Evolutionary conservation across 2,113 vertebrate species (phyloP), one percentile per base, ranked within the genome.

Genomic region (Phaethornis superciliosus): DNA sequence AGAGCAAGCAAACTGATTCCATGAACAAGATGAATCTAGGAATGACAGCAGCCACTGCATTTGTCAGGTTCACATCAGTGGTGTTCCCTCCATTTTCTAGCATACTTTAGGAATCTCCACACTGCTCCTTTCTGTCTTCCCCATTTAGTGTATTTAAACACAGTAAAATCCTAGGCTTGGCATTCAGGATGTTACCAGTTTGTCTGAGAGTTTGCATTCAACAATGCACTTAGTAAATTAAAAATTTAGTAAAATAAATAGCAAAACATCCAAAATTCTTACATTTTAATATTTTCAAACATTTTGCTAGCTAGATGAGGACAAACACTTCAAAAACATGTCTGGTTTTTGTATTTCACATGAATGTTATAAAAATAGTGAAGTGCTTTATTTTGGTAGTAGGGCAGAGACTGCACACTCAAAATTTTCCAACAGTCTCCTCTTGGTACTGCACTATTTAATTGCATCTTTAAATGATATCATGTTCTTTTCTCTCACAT

Each of bases 1-100:
- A 35, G 99, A 99, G 96, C 99, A 99, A 80, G 99, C 99, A 93
- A 99, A 99, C 23, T 99, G 99, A 96, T 99, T 99, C 99, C 99
- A 99, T 3, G 99, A 97, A 91, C 99, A 99, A 47, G 99, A 99
- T 0, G 99, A 99, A 97, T 99, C 99, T 99, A 89, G 64, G 93
- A 76, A 84, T 6, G 82, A 95, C 65, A 90, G 7, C 89, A 80
- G 86, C 28, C 69, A 56, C 69, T 86, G 35, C 79, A 20, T 70
- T 81, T 77, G 63, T 84, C 37, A 70, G 76, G 17, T 7, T 89
- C 37, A 15, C 13, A 72, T 4, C 30, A 63, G 5, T 9, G 33
- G 76, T 20, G 49, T 10, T 1, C 6, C 56, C 69, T 49, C 15
- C 55, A 0, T 1, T 28, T 80, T 6, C n/a, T 16, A 35, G 6